Percentiles rank a stretch among this genome's conserved stretches.
Conservation (phyloP, 2,113 vertebrate genomes). For the Brachypodius melanocephalos region DNA sequence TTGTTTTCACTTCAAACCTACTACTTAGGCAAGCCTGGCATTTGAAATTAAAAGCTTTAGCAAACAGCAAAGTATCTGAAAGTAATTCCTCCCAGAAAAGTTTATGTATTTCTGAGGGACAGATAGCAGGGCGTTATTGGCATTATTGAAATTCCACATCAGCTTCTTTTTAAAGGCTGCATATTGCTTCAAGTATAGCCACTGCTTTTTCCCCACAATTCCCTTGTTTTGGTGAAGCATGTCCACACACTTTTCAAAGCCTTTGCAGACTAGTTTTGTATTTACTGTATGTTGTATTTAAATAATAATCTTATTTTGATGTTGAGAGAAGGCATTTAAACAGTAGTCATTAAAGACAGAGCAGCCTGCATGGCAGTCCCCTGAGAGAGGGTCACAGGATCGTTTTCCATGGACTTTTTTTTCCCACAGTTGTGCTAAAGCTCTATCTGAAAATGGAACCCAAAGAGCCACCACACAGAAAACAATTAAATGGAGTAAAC, state of each 20-base stretch:
- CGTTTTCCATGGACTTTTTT: background rate
- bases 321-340: slow-evolving; percentile 37
- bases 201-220: slow-evolving; percentile 21
- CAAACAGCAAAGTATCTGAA: background rate
- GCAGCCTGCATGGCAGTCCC: background rate
- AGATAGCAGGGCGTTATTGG: background rate
- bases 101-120: background rate
- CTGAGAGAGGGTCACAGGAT: background rate
- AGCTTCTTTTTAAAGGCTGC: slow-evolving; percentile 25
- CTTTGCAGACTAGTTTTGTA: slow-evolving; percentile 36
- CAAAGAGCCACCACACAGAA: background rate
- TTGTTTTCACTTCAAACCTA: background rate
- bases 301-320: slow-evolving; percentile 20
- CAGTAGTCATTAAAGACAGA: background rate
- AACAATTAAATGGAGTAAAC: background rate
- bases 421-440: background rate
- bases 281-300: slow-evolving; percentile 43
- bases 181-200: slow-evolving; percentile 28
- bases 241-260: background rate
- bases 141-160: slow-evolving; percentile 7
- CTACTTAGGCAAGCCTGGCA: background rate
- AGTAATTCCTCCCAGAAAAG: background rate
- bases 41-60: background rate
- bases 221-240: background rate
- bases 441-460: slow-evolving; percentile 20